Base-by-base conservation (phyloP, 2,113 vertebrate genomes). In the Pomatorhinus ruficollis region DNA sequence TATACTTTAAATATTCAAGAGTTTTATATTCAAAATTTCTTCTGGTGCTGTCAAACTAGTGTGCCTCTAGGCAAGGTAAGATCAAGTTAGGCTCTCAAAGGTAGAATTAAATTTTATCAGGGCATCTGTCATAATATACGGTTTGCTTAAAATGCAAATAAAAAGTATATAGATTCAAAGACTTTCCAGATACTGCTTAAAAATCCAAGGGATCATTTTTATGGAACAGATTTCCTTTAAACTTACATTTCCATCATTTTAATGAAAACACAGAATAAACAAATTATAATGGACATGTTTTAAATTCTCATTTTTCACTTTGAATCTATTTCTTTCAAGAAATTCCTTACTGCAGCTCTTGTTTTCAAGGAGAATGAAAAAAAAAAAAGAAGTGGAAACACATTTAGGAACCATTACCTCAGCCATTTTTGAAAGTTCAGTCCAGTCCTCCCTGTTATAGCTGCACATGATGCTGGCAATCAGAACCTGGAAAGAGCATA, bases 381-480 rank as follows among this genome's bases (percentile, higher is more conserved):
- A 89, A 93, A 86, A 92, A 39, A 21, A 40, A 92, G n/a, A n/a
- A 15, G 60, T 59, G 95, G 87, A 96, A 90, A 91, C 2, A 66
- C 59, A 93, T 83, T 95, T 52, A 95, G 78, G 75, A 87, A 86
- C 31, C 72, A 86, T 98, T 98, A 99, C 99, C 99, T 99, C 98
- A 94, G 99, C 99, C 99, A 98, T 99, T 96, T 98, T 98, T 78
- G 99, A 98, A 69, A 99, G 97, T 81, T 97, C 96, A 69, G 98
- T 98, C 99, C 99, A 99, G 97, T 99, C 99, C 8, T 98, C 97
- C 84, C 97, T 98, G 97, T 97, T 99, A 90, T 99, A 99, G 95
- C 97, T 97, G 93, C 99, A 99, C 99, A 99, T 99, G 87, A 99
- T 98, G 86, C 99, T 99, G 35, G 99, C 98, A 90, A 99, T 99